Conservation (phyloP, 2,888 invertebrate species). For the Melanchra persicariae region DNA sequence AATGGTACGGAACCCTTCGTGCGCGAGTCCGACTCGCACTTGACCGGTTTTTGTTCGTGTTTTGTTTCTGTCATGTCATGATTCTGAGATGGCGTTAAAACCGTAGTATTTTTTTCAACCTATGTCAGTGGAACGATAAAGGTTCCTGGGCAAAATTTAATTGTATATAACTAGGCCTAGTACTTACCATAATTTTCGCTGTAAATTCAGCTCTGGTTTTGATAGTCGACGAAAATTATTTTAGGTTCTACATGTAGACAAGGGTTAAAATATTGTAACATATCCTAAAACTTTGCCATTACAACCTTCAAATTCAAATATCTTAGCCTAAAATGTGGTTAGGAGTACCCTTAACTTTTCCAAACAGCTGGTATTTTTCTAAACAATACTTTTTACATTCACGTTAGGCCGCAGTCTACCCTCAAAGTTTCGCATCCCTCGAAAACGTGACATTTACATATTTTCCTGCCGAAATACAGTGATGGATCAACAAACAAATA, state of each 20-base stretch:
- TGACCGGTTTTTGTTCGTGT: no score
- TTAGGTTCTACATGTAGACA: neutral
- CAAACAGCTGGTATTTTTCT: constrained; percentile 39
- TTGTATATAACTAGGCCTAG: no score
- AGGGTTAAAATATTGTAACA: constrained; percentile 7
- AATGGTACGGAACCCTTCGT: no score
- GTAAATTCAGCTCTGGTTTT: neutral
- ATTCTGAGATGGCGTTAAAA: no score
- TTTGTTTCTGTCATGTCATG: no score
- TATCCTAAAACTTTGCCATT: constrained; percentile 10
- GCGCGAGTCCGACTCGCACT: no score
- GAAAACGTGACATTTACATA: constrained; percentile 73
- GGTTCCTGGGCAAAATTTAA: neutral
- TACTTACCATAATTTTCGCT: neutral
- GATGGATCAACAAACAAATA: constrained; percentile 4
- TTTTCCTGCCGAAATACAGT: constrained; percentile 57
- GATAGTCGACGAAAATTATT: neutral
- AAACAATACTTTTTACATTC: constrained; percentile 43
- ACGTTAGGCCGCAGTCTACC: constrained; percentile 5
- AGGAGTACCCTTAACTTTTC: constrained; percentile 27
- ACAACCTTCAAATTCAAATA: constrained; percentile 22
- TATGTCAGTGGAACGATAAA: no score
- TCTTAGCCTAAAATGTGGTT: neutral
- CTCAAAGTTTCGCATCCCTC: constrained; percentile 39
- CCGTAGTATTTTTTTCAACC: no score